Percentiles rank a stretch among this genome's conserved stretches.
phyloP scores from a whole-genome alignment of 2,113 vertebrate genomes.

The Anguilla japonica region DNA sequence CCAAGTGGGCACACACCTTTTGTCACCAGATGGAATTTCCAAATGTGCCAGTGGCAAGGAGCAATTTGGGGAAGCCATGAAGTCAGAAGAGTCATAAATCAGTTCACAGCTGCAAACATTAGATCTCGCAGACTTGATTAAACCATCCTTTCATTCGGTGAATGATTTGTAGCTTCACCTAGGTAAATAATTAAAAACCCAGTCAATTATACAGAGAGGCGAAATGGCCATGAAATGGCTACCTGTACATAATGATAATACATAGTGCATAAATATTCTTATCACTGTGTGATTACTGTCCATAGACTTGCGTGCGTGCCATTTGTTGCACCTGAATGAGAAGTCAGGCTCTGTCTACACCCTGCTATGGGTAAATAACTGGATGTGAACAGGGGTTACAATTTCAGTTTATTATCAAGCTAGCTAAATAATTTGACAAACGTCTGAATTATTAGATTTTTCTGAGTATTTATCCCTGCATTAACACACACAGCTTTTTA shows the following conservation, averaged over 20 bases:
- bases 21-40: background rate
- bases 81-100: background rate
- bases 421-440: background rate
- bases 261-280: background rate
- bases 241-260: background rate
- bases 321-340: background rate
- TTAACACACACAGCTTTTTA: no score
- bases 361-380: background rate
- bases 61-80: background rate
- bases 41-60: background rate
- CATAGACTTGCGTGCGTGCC: background rate
- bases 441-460: no score
- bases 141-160: background rate
- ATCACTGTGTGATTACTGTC: background rate
- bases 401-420: background rate
- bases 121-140: background rate
- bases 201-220: background rate
- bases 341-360: background rate
- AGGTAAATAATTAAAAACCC: background rate
- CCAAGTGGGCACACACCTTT: background rate
- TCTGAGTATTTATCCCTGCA: no score
- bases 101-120: background rate
- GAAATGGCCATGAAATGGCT: background rate
- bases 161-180: background rate
- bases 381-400: background rate